Evolutionary conservation across 2,888 invertebrate genomes (phyloP).

Genomic region (Malthinus seriepunctatus): DNA sequence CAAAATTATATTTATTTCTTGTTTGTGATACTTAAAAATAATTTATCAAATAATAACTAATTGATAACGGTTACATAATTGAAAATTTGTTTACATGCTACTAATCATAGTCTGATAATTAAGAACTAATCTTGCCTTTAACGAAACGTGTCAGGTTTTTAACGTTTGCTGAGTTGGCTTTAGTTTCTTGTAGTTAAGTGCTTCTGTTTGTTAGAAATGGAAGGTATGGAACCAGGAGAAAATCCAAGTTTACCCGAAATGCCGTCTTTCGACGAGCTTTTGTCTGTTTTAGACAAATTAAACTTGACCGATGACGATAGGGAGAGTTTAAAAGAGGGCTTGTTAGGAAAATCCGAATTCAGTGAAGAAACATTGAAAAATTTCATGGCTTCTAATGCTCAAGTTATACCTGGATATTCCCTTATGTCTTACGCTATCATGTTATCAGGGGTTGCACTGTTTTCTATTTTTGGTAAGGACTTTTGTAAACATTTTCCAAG

Average conservation of each 20-base stretch:
- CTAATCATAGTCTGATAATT: too few species aligned
- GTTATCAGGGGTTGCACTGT: conserved; percentile 31
- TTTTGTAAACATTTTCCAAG: too few species aligned
- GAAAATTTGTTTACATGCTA: too few species aligned
- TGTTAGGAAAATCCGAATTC: conserved; percentile 42
- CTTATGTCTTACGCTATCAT: conserved; percentile 43
- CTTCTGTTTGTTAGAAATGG: neutral
- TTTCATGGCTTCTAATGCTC: conserved; percentile 30
- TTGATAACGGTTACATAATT: too few species aligned
- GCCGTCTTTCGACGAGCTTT: conserved; percentile 35
- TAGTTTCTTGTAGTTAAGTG: neutral
- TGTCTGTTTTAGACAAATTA: conserved; percentile 38
- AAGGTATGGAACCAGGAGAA: neutral
- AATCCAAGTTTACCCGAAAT: conserved; percentile 9
- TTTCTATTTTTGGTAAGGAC: conserved; percentile 36
- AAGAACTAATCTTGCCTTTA: neutral
- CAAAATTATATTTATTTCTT: too few species aligned
- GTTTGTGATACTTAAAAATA: too few species aligned
- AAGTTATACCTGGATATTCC: conserved; percentile 44
- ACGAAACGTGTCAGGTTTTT: conserved; percentile 1
- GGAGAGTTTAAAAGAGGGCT: conserved; percentile 59
- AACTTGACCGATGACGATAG: conserved; percentile 64
- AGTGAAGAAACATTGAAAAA: conserved; percentile 19
- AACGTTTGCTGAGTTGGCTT: neutral
- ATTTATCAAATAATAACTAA: too few species aligned